Evolutionary conservation across 2,113 vertebrate genomes (phyloP), one percentile per base, ranked within the genome.

Genomic region (Tupaia tana): DNA sequence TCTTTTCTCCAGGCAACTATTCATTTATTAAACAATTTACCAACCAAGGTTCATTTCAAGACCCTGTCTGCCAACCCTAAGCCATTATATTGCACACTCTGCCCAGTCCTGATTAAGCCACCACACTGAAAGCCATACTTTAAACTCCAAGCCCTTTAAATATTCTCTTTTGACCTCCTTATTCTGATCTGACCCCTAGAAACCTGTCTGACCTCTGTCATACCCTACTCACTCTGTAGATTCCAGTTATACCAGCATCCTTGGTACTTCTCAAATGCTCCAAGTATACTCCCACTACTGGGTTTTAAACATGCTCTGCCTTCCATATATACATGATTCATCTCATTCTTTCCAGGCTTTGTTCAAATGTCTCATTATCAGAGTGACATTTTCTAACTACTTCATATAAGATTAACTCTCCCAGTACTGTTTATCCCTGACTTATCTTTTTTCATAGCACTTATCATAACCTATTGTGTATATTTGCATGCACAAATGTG

Each of bases 281-380:
- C 43, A 75, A 22, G 25, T 22, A 83, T 82, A 73, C n/a, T 77
- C 27, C 12, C 10, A 58, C 56, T 24, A 75, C 6, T 63, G 58
- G n/a, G 2, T 56, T 94, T 86, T 87, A 61, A 79, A 82, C 3
- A 64, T 90, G 14, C 5, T 70, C 9, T 29, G 27, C 31, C 9
- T 6, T 59, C 9, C 18, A 82, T 61, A 61, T 67, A 73, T 22
- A 58, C 24, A 18, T 61, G 31, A 71, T 70, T 90, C 10, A 69
- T 73, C n/a, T 95, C 58, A 85, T 89, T 91, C 67, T 63, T 93
- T 74, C 24, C 93, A 85, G 56, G 71, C 58, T 86, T 81, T 52
- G 12, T 90, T 91, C 15, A 71, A 71, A 43, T 71, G 20, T 85
- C 14, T 63, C 75, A 63, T 58, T 86, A 69, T 89, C 52, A 83